A percentile compares a stretch with the other conserved stretches of the same genome.
phyloP scores from a whole-genome alignment of 2,797 vertebrate genomes.

The Podarcis lilfordi region DNA sequence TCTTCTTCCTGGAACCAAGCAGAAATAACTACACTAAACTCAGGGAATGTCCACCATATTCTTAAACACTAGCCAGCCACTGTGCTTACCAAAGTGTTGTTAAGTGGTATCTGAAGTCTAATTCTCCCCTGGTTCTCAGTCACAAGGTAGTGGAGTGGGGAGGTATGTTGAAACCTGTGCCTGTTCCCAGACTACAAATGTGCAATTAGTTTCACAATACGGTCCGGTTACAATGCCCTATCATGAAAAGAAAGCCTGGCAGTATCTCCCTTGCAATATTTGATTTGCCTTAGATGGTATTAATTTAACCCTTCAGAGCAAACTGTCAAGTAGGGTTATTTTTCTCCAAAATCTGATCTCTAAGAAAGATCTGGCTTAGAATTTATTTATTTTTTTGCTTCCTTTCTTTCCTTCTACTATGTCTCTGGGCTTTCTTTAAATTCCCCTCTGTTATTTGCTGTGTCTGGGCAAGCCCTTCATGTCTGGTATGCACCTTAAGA shows the following conservation, averaged over 20 bases:
- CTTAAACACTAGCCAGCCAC: fast-evolving
- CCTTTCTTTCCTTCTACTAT: not conserved
- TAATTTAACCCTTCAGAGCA: slow-evolving; percentile 23
- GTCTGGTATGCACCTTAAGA: slow-evolving; percentile 77
- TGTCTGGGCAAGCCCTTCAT: slow-evolving; percentile 75
- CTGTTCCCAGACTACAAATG: not conserved
- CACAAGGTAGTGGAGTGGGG: not conserved
- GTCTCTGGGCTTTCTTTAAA: slow-evolving; percentile 45
- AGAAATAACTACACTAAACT: fast-evolving
- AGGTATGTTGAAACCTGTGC: not conserved
- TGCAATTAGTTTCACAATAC: not conserved
- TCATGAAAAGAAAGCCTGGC: not conserved
- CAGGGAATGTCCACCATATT: not conserved
- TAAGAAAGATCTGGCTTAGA: not conserved
- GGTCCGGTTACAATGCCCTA: not conserved
- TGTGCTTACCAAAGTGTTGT: fast-evolving
- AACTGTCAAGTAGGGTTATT: not conserved
- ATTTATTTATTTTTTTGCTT: not conserved
- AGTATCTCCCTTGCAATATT: not conserved
- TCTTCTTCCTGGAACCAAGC: fast-evolving
- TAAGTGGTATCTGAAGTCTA: fast-evolving
- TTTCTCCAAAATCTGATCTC: slow-evolving; percentile 30
- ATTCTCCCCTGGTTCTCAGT: not conserved
- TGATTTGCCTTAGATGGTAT: slow-evolving; percentile 21
- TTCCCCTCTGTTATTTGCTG: slow-evolving; percentile 55